Evolutionary conservation across 2,797 vertebrate genomes (phyloP).

Genomic region (Astyanax mexicanus): DNA sequence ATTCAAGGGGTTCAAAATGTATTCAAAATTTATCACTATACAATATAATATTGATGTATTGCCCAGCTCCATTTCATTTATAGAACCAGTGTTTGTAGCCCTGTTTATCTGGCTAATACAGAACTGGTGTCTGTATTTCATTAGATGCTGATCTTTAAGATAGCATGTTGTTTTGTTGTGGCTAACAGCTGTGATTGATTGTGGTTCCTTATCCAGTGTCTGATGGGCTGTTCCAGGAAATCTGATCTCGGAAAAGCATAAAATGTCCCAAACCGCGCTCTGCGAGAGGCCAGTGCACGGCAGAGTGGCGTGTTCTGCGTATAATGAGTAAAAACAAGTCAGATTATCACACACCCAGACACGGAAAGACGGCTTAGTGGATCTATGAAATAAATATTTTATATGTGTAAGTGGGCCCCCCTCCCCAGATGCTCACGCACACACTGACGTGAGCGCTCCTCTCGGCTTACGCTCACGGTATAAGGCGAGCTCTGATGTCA

Average conservation of each 20-base stretch:
- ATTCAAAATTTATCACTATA: too few species aligned
- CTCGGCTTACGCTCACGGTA: background rate
- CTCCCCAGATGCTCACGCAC: background rate
- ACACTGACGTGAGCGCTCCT: background rate
- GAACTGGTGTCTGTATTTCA: too few species aligned
- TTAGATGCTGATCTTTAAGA: too few species aligned
- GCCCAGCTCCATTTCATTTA: too few species aligned
- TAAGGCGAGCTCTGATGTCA: constrained; percentile 39
- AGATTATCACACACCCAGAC: background rate
- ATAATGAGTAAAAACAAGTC: background rate
- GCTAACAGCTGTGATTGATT: too few species aligned
- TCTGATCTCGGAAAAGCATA: background rate
- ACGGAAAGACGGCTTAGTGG: background rate
- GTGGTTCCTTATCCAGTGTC: background rate
- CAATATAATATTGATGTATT: too few species aligned
- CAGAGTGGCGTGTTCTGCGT: background rate
- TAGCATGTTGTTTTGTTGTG: background rate
- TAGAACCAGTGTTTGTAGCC: too few species aligned
- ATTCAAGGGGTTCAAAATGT: too few species aligned
- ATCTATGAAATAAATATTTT: background rate
- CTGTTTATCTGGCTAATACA: too few species aligned
- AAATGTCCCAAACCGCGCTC: background rate
- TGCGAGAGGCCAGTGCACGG: background rate
- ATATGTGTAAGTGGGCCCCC: constrained; percentile 3
- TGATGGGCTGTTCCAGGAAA: background rate